Percentiles rank a stretch among this genome's conserved stretches.
These are phyloP conservation scores for Desmodus rotundus DNA, from an alignment of 2,113 vertebrate genomes.

Conservation along the genomic window DNA sequence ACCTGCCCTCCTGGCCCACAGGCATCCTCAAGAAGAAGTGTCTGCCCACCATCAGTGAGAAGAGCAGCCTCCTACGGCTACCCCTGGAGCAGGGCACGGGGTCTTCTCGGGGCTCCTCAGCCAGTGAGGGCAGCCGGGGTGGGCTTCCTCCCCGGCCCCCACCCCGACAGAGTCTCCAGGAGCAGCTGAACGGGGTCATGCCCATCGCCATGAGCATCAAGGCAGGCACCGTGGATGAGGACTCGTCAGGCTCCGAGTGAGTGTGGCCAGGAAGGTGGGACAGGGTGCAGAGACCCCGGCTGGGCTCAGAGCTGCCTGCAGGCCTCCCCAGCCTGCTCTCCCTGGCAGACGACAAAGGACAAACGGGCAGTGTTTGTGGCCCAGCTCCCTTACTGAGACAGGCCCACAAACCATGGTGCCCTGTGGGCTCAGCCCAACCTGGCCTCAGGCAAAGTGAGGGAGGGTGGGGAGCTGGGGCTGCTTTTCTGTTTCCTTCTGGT, in stretches of 20 bases:
- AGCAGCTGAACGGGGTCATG: conserved; percentile 86
- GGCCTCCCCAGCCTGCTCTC: background rate
- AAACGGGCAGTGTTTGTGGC: background rate
- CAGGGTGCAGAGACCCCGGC: background rate
- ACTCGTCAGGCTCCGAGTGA: conserved; percentile 97
- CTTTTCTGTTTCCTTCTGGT: conserved; percentile 68
- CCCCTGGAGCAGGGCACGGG: conserved; percentile 81
- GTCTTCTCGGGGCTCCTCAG: conserved; percentile 84
- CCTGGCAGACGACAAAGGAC: background rate
- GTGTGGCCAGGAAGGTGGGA: conserved; percentile 68
- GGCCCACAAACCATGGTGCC: background rate
- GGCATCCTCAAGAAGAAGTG: conserved; percentile 92
- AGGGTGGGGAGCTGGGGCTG: conserved; percentile 28
- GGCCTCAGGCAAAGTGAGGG: background rate
- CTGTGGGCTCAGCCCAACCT: background rate
- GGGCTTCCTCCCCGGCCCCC: background rate
- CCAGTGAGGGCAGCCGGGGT: conserved; percentile 78
- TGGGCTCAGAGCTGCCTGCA: background rate
- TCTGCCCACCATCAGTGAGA: conserved; percentile 88
- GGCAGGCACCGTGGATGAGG: conserved; percentile 88
- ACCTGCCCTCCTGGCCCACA: conserved; percentile 46
- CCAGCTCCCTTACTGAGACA: background rate
- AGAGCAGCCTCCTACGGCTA: conserved; percentile 83
- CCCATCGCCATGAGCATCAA: conserved; percentile 89
- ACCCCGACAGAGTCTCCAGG: conserved; percentile 79